A percentile compares a stretch with the other conserved stretches of the same genome.
Evolutionary conservation across 2,888 invertebrate genomes (phyloP).

Genomic region (Drosophila diplacantha): DNA sequence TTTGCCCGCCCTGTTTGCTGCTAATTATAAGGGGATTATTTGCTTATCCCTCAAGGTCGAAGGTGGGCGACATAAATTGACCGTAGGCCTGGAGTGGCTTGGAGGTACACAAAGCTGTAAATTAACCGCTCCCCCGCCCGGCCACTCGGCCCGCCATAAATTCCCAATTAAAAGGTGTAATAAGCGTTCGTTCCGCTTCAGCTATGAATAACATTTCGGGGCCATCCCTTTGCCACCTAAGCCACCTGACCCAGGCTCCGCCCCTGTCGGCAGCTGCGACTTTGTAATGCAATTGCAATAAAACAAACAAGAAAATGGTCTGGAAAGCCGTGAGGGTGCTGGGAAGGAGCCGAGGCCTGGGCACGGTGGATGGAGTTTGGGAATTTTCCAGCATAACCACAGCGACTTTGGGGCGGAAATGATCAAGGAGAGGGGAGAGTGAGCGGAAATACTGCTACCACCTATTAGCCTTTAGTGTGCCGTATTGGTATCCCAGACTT

Average conservation of each 20-base stretch:
- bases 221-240: not conserved
- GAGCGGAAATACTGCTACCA: not conserved
- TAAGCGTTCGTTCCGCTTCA: conserved; percentile 52
- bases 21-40: conserved; percentile 72
- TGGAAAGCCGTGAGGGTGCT: not conserved
- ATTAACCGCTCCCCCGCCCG: conserved; percentile 25
- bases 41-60: conserved; percentile 60
- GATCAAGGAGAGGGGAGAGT: not conserved
- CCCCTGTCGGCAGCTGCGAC: conserved; percentile 45
- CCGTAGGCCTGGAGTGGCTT: not conserved
- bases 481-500: not conserved
- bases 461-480: not conserved
- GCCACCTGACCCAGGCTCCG: too few species aligned
- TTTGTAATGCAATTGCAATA: conserved; percentile 54
- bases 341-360: not conserved
- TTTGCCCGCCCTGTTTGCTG: conserved; percentile 43
- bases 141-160: conserved; percentile 34
- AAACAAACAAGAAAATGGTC: conserved; percentile 42
- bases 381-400: not conserved
- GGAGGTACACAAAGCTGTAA: conserved; percentile 30
- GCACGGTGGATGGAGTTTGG: not conserved
- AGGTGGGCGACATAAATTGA: conserved; percentile 39
- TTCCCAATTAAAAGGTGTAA: conserved; percentile 55
- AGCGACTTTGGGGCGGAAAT: not conserved
- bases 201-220: conserved; percentile 48